These are phyloP conservation scores for Oeneis ivallda DNA, from an alignment of 2,888 invertebrate genomes.

Conservation along the genomic window DNA sequence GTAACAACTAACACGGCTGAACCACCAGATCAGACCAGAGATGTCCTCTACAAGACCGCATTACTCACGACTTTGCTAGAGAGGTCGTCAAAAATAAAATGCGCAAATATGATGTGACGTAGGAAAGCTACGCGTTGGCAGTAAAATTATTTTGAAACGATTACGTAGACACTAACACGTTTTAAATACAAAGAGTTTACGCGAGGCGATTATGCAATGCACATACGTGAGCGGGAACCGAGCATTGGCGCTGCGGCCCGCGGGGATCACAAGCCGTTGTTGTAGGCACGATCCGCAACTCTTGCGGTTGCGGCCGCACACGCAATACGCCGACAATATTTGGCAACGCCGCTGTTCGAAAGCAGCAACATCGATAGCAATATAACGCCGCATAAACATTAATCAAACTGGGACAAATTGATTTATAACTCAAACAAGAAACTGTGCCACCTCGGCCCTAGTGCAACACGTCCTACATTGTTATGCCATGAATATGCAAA, in stretches of 20 bases:
- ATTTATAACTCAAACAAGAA: conserved; percentile 76
- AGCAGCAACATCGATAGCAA: conserved; percentile 64
- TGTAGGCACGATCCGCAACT: conserved; percentile 37
- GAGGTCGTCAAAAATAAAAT: conserved; percentile 1
- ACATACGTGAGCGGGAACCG: conserved; percentile 49
- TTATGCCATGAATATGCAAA: conserved; percentile 73
- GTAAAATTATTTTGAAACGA: conserved; percentile 57
- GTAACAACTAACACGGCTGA: too few relatives aligned
- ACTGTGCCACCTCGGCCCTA: conserved; percentile 77
- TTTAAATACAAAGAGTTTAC: conserved; percentile 66
- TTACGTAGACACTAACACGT: conserved; percentile 60
- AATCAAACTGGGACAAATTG: conserved; percentile 76
- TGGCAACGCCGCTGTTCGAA: conserved; percentile 68
- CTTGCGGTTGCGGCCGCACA: conserved; percentile 32
- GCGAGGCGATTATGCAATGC: conserved; percentile 61
- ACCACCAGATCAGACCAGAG: too few relatives aligned
- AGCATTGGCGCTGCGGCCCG: background rate
- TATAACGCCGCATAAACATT: conserved; percentile 62
- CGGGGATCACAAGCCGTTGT: conserved; percentile 4
- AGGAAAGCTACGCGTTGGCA: conserved; percentile 31
- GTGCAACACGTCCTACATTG: conserved; percentile 67
- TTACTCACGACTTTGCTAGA: too few relatives aligned
- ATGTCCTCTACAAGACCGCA: too few relatives aligned
- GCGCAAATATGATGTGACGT: conserved; percentile 41
- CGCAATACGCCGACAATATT: conserved; percentile 59